Evolutionary conservation across 2,797 vertebrate species (phyloP).

Genomic region (Fistularia commersonii): DNA sequence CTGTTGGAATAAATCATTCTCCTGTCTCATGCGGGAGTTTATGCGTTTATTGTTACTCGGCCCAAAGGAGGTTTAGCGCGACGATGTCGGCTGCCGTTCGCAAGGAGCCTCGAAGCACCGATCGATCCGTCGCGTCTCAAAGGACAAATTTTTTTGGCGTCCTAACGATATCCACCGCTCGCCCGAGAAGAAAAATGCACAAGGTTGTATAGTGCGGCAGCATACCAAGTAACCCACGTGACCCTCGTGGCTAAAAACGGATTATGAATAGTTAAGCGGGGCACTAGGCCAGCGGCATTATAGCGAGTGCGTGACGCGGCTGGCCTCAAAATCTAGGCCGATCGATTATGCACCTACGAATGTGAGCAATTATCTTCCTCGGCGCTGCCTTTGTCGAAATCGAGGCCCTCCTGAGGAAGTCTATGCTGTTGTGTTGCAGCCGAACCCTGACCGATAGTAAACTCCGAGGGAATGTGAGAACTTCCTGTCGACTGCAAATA

Average conservation of each 20-base stretch:
- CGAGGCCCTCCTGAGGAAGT: constrained; percentile 29
- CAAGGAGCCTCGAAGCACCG: constrained; percentile 1
- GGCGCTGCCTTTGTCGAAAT: constrained; percentile 5
- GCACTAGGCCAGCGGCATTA: constrained; percentile 50
- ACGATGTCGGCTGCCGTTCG: constrained; percentile 6
- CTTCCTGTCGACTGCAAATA: constrained; percentile 59
- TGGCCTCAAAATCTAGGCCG: constrained; percentile 22
- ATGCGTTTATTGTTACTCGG: neutral
- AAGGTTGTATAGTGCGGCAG: neutral
- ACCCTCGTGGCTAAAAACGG: constrained; percentile 31
- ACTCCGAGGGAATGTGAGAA: constrained; percentile 59
- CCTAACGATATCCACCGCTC: neutral
- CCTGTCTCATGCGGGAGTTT: neutral
- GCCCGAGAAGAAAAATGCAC: constrained; percentile 15
- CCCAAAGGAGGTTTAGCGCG: constrained; percentile 12
- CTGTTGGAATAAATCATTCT: neutral
- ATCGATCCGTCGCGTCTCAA: neutral
- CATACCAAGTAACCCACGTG: constrained; percentile 27
- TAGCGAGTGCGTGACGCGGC: constrained; percentile 29
- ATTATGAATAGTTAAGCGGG: constrained; percentile 63
- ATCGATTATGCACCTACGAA: constrained; percentile 35
- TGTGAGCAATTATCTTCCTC: constrained; percentile 9
- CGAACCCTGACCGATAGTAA: constrained; percentile 54
- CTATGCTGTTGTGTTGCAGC: constrained; percentile 19
- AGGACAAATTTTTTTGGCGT: neutral